Base-by-base conservation (phyloP, 2,113 vertebrate species). In the Azemiops feae region DNA sequence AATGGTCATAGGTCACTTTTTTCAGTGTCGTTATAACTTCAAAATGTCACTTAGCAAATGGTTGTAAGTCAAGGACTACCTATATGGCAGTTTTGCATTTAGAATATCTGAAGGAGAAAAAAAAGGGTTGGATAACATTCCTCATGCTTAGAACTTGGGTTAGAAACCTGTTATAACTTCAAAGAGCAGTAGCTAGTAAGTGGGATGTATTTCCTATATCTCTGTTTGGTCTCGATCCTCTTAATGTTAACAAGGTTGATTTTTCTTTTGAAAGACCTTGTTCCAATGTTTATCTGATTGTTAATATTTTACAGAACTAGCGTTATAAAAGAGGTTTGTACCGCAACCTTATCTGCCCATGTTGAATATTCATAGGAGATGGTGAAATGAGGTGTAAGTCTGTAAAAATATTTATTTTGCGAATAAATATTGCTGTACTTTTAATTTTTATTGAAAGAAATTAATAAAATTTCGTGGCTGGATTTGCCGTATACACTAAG, bases 281-380 rank as follows among this genome's bases (percentile, higher is more conserved):
- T 95, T 92, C 95, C 95, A 97, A 97, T 97, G 95, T 98, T 98
- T 96, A 98, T 96, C 92, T 97, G 97, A 95, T 93, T 96, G 98
- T 98, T 98, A 98, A 98, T 98, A 96, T 98, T 98, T 98, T 96
- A 98, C 97, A 96, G 96, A 96, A 95, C 93, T 94, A 91, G 86
- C 92, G 53, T 91, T 94, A 89, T 94, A 55, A 94, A 92, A 93
- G 95, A 95, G 94, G 85, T 92, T 58, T 96, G 90, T 96, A 93
- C 60, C 86, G 95, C 96, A 94, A 81, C 74, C 95, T 94, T 88
- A 91, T 95, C 85, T 95, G 85, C 93, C 92, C 43, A 92, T 93
- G 85, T 69, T 91, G 45, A 93, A 39, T 47, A 54, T 93, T 96
- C 91, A 53, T 89, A 55, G 47, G 91, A 90, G 58, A 45, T 18